Evolutionary conservation across 2,888 invertebrate genomes (phyloP).

Genomic region (Tethea ocularis): DNA sequence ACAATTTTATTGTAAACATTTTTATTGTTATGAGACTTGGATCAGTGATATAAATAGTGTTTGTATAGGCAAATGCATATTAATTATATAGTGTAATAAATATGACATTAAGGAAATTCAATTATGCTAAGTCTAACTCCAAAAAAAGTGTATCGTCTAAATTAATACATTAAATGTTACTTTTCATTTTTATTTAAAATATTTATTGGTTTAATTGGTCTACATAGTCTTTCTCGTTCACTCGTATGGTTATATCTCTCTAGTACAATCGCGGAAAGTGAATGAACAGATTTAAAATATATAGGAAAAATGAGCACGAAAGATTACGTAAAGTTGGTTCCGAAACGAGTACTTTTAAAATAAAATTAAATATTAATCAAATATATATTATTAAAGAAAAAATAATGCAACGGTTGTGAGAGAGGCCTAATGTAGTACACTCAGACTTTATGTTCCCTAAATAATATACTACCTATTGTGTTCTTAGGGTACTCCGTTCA

Average conservation of each 20-base stretch:
- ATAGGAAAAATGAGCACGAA: slow-evolving; percentile 36
- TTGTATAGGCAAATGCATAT: slow-evolving; percentile 37
- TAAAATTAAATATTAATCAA: slow-evolving; percentile 29
- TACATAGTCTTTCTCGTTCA: slow-evolving; percentile 34
- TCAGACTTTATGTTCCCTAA: slow-evolving; percentile 62
- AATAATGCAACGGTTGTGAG: slow-evolving; percentile 76
- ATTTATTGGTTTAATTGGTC: slow-evolving; percentile 33
- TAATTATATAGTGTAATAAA: slow-evolving; percentile 23
- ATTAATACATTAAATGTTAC: slow-evolving; percentile 32
- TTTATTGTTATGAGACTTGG: slow-evolving; percentile 32
- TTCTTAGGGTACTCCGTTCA: slow-evolving; percentile 71
- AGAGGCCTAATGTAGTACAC: slow-evolving; percentile 78
- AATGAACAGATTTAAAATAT: slow-evolving; percentile 23
- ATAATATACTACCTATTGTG: slow-evolving; percentile 76
- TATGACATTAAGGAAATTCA: slow-evolving; percentile 47
- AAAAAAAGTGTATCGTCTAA: slow-evolving; percentile 34
- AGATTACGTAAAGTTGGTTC: slow-evolving; percentile 29
- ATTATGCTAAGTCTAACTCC: slow-evolving; percentile 51
- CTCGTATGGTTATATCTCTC: slow-evolving; percentile 43
- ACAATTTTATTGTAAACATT: slow-evolving; percentile 43
- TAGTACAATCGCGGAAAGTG: slow-evolving; percentile 48
- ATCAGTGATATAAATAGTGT: slow-evolving; percentile 37
- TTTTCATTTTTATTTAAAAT: slow-evolving; percentile 26
- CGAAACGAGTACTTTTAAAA: slow-evolving; percentile 37
- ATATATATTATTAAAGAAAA: slow-evolving; percentile 38